A percentile compares a stretch with the other conserved stretches of the same genome.
These are phyloP conservation scores for Sycon ciliatum DNA, from an alignment of 37 sponge, comb jelly and placozoan species.

Conservation along the genomic window DNA sequence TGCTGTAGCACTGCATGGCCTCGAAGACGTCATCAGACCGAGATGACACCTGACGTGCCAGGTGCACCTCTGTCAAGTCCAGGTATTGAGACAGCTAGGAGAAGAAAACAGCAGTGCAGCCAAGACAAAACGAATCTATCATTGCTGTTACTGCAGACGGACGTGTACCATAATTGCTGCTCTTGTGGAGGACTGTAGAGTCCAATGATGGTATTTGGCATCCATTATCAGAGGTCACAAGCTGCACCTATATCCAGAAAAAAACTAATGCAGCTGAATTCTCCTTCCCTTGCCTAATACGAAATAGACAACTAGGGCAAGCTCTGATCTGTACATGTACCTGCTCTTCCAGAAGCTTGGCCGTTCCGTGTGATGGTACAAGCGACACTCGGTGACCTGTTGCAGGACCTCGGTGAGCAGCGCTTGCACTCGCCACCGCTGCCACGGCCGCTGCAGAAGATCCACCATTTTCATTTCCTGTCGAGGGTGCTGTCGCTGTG, in stretches of 20 bases:
- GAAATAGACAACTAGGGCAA: neutral
- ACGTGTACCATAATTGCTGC: neutral
- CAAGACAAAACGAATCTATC: neutral
- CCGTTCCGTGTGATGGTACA: slow-evolving; percentile 20
- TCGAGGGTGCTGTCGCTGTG: too few relatives aligned
- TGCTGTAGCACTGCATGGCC: slow-evolving; percentile 70
- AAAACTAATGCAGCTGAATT: too few relatives aligned
- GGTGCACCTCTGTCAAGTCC: slow-evolving; percentile 80
- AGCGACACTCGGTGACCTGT: neutral
- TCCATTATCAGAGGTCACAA: too few relatives aligned
- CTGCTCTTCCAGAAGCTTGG: slow-evolving; percentile 70
- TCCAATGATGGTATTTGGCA: too few relatives aligned
- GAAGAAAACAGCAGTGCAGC: neutral
- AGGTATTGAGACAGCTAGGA: slow-evolving; percentile 79
- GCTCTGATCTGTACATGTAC: slow-evolving; percentile 12
- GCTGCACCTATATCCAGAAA: too few relatives aligned
- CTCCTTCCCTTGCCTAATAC: too few relatives aligned
- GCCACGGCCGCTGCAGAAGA: neutral
- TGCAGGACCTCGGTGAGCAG: too few relatives aligned
- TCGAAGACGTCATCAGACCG: slow-evolving; percentile 83
- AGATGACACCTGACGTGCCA: slow-evolving; percentile 78
- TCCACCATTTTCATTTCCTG: too few relatives aligned
- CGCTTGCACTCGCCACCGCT: neutral
- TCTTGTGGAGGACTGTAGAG: neutral
- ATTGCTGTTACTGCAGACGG: neutral